phyloP scores from a whole-genome alignment of 1,140 invertebrate species.

The Paracyclopina nana region DNA sequence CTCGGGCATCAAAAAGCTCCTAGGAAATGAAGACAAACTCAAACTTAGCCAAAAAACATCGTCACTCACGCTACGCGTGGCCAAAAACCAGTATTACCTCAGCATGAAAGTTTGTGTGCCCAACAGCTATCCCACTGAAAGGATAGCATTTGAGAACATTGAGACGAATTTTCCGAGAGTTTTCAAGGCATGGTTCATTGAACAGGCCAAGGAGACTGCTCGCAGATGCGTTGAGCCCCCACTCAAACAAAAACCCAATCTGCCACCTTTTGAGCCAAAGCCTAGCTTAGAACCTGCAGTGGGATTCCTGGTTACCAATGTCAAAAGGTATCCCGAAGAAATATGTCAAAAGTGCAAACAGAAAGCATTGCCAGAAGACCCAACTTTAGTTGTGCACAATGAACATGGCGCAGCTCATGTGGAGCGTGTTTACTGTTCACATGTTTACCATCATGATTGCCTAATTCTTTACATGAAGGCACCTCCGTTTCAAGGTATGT shows the following conservation, averaged over 20 bases:
- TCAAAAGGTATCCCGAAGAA: conserved; percentile 39
- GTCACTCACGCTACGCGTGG: conserved; percentile 36
- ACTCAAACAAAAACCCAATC: conserved; percentile 32
- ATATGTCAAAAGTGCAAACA: conserved; percentile 41
- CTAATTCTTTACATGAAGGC: conserved; percentile 47
- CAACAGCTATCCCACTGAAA: conserved; percentile 39
- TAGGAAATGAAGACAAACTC: conserved; percentile 33
- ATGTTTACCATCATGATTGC: conserved; percentile 49
- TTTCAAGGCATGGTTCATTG: conserved; percentile 38
- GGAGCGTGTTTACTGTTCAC: conserved; percentile 51
- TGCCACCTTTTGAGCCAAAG: conserved; percentile 30
- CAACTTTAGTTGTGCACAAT: conserved; percentile 31
- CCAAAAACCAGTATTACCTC: conserved; percentile 38
- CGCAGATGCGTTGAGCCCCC: conserved; percentile 48
- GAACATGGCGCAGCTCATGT: conserved; percentile 38
- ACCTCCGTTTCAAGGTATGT: conserved; percentile 48
- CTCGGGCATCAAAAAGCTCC: conserved; percentile 33
- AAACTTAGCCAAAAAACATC: conserved; percentile 47
- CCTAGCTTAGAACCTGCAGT: conserved; percentile 38
- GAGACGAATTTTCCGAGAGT: conserved; percentile 44
- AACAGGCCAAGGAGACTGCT: conserved; percentile 43
- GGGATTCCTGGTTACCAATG: conserved; percentile 37
- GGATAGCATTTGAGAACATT: conserved; percentile 33
- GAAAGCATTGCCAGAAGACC: conserved; percentile 33
- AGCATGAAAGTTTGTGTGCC: conserved; percentile 38